Percentiles rank a stretch among this genome's conserved stretches.
Conservation (phyloP, 2,888 invertebrate species). For the Melanostoma mellinum region DNA sequence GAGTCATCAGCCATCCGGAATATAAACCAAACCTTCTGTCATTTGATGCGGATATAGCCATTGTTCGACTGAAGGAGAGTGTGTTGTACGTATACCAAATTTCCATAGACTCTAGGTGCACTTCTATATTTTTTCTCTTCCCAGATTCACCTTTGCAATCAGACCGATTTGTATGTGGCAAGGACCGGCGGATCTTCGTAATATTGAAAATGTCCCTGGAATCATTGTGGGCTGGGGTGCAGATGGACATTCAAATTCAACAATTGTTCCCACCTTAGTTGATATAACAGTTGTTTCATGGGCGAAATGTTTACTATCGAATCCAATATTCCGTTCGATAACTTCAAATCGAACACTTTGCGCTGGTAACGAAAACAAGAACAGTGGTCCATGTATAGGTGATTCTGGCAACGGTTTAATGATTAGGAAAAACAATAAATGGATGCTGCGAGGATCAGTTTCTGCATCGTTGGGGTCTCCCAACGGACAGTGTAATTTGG, state of each 20-base stretch:
- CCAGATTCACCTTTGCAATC: constrained; percentile 75
- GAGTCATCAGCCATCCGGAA: constrained; percentile 80
- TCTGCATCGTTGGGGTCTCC: constrained; percentile 80
- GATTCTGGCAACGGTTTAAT: constrained; percentile 87
- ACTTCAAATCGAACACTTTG: constrained; percentile 78
- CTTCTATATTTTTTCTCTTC: constrained; percentile 9
- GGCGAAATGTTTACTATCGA: constrained; percentile 82
- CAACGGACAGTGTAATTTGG: constrained; percentile 84
- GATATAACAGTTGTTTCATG: constrained; percentile 83
- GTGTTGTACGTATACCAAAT: constrained; percentile 74
- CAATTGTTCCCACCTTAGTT: constrained; percentile 81
- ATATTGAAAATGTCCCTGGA: constrained; percentile 81
- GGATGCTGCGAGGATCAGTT: constrained; percentile 83
- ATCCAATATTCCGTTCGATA: constrained; percentile 75
- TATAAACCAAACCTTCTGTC: constrained; percentile 76
- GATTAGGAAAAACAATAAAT: constrained; percentile 80
- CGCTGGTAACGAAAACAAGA: constrained; percentile 78
- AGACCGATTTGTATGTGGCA: constrained; percentile 79
- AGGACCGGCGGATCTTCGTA: constrained; percentile 76
- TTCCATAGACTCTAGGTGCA: too few species aligned
- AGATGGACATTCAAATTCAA: constrained; percentile 78
- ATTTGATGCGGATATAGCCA: constrained; percentile 83
- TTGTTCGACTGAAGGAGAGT: constrained; percentile 80
- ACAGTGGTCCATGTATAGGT: constrained; percentile 79
- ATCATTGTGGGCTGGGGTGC: constrained; percentile 84